These are phyloP conservation scores for Leptinotarsa undecemlineata DNA, from an alignment of 1,140 invertebrate species.

Conservation along the genomic window DNA sequence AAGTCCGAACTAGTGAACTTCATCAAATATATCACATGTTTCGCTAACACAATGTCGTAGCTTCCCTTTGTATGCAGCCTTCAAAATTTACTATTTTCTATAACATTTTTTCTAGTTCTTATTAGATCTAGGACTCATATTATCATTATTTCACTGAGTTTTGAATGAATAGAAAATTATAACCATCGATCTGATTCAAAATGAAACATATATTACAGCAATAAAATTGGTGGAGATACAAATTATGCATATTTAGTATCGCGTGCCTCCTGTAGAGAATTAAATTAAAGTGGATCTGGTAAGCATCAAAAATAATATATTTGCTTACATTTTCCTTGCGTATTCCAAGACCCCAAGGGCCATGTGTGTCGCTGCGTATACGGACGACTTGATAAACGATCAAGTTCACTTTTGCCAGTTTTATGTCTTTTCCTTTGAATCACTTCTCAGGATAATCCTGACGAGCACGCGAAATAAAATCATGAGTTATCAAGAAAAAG, in stretches of 20 bases:
- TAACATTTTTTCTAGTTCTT: no score
- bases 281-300: constrained; percentile 53
- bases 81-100: no score
- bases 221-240: constrained; percentile 51
- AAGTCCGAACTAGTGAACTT: no score
- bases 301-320: constrained; percentile 53
- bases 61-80: no score
- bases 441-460: not conserved
- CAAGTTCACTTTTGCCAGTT: not conserved
- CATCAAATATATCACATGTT: no score
- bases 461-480: not conserved
- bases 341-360: constrained; percentile 34
- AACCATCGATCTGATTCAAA: constrained; percentile 39
- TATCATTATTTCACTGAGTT: no score
- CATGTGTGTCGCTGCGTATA: constrained; percentile 45
- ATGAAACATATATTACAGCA: constrained; percentile 45
- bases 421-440: not conserved
- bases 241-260: constrained; percentile 53
- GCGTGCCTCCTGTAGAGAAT: constrained; percentile 51
- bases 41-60: no score
- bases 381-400: constrained; percentile 11
- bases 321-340: constrained; percentile 43
- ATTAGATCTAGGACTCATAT: no score
- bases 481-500: not conserved
- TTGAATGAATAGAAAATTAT: constrained; percentile 33